Conservation (phyloP, 2,113 vertebrate species). For the Vanacampus margaritifer region DNA sequence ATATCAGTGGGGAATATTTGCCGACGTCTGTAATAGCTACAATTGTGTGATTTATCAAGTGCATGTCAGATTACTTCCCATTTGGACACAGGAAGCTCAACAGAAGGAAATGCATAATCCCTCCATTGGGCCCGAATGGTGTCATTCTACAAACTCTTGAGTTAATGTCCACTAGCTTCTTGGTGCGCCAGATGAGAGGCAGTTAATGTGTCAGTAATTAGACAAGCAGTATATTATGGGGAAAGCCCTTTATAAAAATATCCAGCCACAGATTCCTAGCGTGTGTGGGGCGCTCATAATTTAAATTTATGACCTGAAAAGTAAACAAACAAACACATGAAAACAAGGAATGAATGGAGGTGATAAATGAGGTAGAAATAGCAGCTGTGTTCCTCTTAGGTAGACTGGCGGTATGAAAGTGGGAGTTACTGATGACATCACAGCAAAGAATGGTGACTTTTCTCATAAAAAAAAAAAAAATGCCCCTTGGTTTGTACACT, state of each 20-base stretch:
- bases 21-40: background rate
- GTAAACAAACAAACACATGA: constrained; percentile 52
- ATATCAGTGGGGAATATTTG: background rate
- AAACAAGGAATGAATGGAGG: constrained; percentile 19
- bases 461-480: constrained; percentile 57
- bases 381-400: constrained; percentile 42
- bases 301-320: constrained; percentile 58
- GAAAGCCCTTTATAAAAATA: constrained; percentile 64
- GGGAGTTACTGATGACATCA: constrained; percentile 69
- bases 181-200: constrained; percentile 86
- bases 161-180: constrained; percentile 77
- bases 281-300: constrained; percentile 15
- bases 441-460: constrained; percentile 48
- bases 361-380: constrained; percentile 21
- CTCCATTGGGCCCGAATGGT: constrained; percentile 78
- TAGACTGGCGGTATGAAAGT: constrained; percentile 54
- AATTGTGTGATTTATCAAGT: constrained; percentile 89
- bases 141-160: constrained; percentile 88
- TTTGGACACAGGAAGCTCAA: constrained; percentile 78
- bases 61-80: constrained; percentile 87
- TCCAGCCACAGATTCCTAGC: constrained; percentile 63
- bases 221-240: constrained; percentile 67
- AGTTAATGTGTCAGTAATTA: constrained; percentile 81
- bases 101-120: constrained; percentile 83
- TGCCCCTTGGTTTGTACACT: constrained; percentile 60